Evolutionary conservation across 2,113 vertebrate species (phyloP).

Genomic region (Glaucidium brasilianum): DNA sequence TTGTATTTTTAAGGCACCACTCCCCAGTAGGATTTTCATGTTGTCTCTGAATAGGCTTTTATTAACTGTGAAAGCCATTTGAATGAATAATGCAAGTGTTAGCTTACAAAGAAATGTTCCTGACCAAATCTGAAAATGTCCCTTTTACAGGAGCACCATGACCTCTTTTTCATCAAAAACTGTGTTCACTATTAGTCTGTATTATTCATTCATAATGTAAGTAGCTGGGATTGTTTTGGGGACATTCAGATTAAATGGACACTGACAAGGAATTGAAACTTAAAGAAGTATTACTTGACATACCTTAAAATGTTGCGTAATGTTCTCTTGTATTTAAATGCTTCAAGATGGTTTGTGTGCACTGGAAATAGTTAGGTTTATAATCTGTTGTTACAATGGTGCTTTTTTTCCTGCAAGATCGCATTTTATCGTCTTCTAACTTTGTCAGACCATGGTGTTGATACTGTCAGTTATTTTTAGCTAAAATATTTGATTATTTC

Average conservation of each 20-base stretch:
- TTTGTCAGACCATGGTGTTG: neutral
- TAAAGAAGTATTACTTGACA: neutral
- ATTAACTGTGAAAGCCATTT: neutral
- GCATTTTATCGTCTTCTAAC: neutral
- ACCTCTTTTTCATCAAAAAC: neutral
- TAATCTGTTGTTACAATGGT: neutral
- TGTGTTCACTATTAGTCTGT: neutral
- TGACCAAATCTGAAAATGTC: slow-evolving; percentile 13
- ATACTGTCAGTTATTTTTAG: neutral
- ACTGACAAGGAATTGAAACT: neutral
- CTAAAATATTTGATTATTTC: neutral
- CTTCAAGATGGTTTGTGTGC: neutral
- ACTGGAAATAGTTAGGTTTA: neutral
- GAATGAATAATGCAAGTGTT: slow-evolving; percentile 28
- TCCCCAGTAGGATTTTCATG: neutral
- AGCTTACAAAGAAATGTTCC: slow-evolving; percentile 8
- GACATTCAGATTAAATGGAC: neutral
- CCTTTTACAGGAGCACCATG: neutral
- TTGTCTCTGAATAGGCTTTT: slow-evolving; percentile 11
- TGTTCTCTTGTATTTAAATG: neutral
- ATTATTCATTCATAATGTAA: neutral
- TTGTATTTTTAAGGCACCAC: neutral
- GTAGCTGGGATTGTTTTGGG: neutral
- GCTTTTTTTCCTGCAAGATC: neutral
- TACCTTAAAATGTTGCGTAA: neutral